Evolutionary conservation across 2,797 vertebrate species (phyloP).

Genomic region (Ptychadena robeensis): DNA sequence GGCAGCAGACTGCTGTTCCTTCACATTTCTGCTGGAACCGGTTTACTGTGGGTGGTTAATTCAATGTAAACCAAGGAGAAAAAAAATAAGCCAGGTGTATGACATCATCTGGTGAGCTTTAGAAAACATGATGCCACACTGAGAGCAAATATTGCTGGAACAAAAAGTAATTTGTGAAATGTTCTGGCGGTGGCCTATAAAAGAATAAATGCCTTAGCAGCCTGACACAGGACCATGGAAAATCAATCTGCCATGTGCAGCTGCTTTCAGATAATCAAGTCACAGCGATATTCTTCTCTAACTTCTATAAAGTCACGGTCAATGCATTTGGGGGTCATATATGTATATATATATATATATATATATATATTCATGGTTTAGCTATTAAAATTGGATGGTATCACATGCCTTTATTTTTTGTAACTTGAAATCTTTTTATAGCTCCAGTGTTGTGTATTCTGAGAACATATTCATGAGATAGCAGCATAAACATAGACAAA

Average conservation of each 20-base stretch:
- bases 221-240: background rate
- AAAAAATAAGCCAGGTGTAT: conserved; percentile 32
- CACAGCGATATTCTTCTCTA: background rate
- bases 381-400: conserved; percentile 27
- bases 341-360: no score
- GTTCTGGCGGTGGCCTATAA: conserved; percentile 19
- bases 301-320: no score
- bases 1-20: background rate
- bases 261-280: background rate
- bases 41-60: conserved; percentile 12
- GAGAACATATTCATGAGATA: conserved; percentile 21
- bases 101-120: conserved; percentile 41
- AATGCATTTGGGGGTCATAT: no score
- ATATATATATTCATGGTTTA: conserved; percentile 23
- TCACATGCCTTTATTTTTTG: conserved; percentile 20
- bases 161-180: conserved; percentile 28
- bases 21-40: background rate
- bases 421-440: conserved; percentile 53
- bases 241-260: conserved; percentile 15
- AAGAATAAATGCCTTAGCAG: conserved; percentile 10
- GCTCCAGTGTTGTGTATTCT: background rate
- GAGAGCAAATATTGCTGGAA: conserved; percentile 13
- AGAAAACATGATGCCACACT: conserved; percentile 29
- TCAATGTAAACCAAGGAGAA: conserved; percentile 8
- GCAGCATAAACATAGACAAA: conserved; percentile 33